Evolutionary conservation across 2,888 invertebrate species (phyloP).

Genomic region (Norana najaformis): DNA sequence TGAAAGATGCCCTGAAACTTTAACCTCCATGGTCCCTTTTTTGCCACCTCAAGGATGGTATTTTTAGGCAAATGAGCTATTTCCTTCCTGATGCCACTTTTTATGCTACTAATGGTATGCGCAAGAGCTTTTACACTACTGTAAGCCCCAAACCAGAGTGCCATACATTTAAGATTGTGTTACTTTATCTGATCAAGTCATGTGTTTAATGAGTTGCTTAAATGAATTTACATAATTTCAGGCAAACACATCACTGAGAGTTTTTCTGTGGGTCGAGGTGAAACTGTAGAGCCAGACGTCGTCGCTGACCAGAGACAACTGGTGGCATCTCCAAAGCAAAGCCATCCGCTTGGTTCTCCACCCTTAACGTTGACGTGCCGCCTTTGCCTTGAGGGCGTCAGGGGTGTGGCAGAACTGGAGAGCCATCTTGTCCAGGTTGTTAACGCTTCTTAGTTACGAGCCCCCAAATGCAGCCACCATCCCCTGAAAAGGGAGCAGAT

Average conservation of each 20-base stretch:
- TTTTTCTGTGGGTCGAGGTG: not conserved
- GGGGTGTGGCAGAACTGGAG: conserved; percentile 16
- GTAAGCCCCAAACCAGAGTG: not conserved
- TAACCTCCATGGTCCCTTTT: not conserved
- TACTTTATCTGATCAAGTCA: not conserved
- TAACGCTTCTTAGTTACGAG: not conserved
- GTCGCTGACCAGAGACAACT: not conserved
- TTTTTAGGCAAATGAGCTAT: not conserved
- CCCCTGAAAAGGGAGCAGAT: not conserved
- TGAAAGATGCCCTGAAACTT: not conserved
- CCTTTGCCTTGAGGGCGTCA: conserved; percentile 17
- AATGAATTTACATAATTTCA: not conserved
- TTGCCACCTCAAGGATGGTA: not conserved
- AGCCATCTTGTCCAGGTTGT: conserved; percentile 18
- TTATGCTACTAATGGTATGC: not conserved
- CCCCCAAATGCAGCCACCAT: not conserved
- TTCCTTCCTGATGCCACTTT: not conserved
- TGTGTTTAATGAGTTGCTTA: not conserved
- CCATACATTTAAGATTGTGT: not conserved
- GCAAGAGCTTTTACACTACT: not conserved
- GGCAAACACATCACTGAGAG: not conserved
- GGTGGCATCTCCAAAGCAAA: not conserved
- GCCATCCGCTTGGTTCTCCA: not conserved
- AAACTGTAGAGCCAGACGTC: not conserved
- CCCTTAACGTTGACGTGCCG: not conserved